These are phyloP conservation scores for Catamblyrhynchus diadema DNA, from an alignment of 2,797 vertebrate genomes.

Conservation along the genomic window DNA sequence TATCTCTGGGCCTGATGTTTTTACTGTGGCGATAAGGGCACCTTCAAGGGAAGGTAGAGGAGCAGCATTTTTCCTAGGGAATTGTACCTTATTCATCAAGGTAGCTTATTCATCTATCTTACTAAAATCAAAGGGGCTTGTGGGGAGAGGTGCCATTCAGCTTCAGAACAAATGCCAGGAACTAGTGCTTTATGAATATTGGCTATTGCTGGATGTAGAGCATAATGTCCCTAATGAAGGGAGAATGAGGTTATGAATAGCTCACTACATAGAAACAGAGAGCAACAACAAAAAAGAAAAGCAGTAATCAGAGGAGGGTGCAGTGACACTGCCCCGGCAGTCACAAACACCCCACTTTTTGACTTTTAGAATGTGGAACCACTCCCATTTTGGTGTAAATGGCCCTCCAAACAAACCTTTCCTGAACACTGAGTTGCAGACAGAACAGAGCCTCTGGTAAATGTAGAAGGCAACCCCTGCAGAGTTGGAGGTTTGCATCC, in stretches of 20 bases:
- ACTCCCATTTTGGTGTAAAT: not conserved
- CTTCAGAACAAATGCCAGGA: not conserved
- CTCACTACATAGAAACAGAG: not conserved
- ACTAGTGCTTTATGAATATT: not conserved
- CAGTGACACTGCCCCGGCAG: not conserved
- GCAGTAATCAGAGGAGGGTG: not conserved
- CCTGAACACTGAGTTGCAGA: not conserved
- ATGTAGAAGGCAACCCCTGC: not conserved
- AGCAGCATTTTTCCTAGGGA: not conserved
- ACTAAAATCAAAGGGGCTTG: not conserved
- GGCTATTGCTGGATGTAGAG: not conserved
- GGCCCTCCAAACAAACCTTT: not conserved
- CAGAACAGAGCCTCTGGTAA: not conserved
- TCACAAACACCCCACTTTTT: not conserved
- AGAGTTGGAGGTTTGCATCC: not conserved
- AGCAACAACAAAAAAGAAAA: not conserved
- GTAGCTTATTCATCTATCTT: not conserved
- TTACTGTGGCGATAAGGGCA: not conserved
- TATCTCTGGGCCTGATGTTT: not conserved
- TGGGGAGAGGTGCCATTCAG: not conserved
- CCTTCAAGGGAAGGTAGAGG: not conserved
- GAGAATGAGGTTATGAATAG: not conserved
- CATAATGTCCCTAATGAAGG: not conserved
- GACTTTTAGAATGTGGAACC: not conserved
- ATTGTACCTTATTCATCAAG: constrained; percentile 17